Conservation (phyloP, 2,888 invertebrate genomes). For the Therioaphis trifolii region DNA sequence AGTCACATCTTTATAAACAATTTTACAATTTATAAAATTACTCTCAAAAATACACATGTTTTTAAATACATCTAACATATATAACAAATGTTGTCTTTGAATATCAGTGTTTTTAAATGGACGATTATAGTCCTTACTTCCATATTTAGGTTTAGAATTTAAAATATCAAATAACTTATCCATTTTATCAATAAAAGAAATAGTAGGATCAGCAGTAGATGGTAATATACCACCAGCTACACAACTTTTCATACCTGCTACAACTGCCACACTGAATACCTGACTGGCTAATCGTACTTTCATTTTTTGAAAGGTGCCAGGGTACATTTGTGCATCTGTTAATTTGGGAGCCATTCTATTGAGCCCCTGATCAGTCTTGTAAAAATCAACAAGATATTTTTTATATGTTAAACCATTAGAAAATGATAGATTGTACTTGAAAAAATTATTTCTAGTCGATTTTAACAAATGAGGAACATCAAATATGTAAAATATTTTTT, state of each 20-base stretch:
- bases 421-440: constrained; percentile 17
- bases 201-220: not conserved
- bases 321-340: constrained; percentile 9
- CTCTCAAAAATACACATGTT: not conserved
- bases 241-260: not conserved
- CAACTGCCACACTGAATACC: constrained; percentile 28
- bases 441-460: too few species aligned
- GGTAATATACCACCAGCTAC: not conserved
- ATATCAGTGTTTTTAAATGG: constrained; percentile 6
- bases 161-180: constrained; percentile 37
- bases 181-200: constrained; percentile 3
- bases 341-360: constrained; percentile 15
- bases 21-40: not conserved
- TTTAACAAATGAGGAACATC: constrained; percentile 19
- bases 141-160: constrained; percentile 12
- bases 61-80: constrained; percentile 13
- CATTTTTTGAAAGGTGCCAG: constrained; percentile 31
- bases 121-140: constrained; percentile 11
- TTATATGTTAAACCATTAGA: not conserved
- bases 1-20: not conserved
- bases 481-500: constrained; percentile 23
- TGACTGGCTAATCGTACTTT: constrained; percentile 20
- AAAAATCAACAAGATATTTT: constrained; percentile 21
- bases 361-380: not conserved
- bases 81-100: constrained; percentile 15